phyloP scores from a whole-genome alignment of 2,113 vertebrate species.

The Onychorhynchus coronatus region DNA sequence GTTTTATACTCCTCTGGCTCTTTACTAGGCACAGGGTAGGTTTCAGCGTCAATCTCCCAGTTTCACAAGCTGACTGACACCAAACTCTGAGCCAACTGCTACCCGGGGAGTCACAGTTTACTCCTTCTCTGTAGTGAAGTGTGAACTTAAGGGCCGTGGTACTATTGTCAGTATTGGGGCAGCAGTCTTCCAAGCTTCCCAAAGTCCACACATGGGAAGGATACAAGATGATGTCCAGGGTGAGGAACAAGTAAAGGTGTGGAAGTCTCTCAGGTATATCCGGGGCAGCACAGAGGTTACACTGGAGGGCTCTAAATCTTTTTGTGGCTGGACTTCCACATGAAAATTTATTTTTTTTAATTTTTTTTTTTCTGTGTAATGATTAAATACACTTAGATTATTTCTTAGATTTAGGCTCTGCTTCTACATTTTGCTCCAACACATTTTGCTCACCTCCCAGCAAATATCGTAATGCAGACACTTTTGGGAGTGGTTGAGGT shows the following conservation, averaged over 20 bases:
- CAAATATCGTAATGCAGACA: not conserved
- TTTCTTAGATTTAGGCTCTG: not conserved
- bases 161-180: not conserved
- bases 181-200: not conserved
- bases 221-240: not conserved
- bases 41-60: constrained; percentile 1
- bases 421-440: not conserved
- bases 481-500: not conserved
- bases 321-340: not conserved
- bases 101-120: not conserved
- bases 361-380: not conserved
- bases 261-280: not conserved
- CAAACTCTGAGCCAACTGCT: not conserved
- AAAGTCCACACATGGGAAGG: not conserved
- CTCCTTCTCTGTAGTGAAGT: not conserved
- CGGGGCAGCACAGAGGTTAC: not conserved
- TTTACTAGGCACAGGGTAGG: constrained; percentile 6
- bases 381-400: not conserved
- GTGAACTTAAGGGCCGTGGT: not conserved
- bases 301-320: not conserved
- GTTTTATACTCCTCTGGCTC: not conserved
- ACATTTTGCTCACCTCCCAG: not conserved
- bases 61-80: constrained; percentile 43
- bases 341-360: not conserved
- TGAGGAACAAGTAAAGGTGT: not conserved